These are phyloP conservation scores for Trinorchestia longiramus DNA, from an alignment of 1,140 invertebrate species.

Conservation along the genomic window DNA sequence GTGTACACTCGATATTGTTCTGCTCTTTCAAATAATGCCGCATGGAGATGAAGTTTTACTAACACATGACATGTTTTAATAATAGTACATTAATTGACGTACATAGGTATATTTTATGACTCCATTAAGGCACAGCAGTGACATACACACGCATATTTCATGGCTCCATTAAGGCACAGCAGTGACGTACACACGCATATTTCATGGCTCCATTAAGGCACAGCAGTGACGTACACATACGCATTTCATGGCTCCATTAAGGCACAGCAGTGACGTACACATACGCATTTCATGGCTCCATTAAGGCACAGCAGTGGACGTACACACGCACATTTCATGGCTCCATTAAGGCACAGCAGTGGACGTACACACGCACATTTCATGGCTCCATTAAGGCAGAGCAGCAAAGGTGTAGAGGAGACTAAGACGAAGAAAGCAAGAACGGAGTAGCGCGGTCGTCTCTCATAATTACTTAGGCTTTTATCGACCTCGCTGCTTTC, in stretches of 20 bases:
- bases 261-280: background rate
- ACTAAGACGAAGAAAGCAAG: background rate
- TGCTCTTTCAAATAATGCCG: too few relatives aligned
- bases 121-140: too few relatives aligned
- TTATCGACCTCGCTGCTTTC: conserved; percentile 53
- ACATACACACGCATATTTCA: too few relatives aligned
- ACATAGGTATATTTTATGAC: too few relatives aligned
- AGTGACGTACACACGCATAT: background rate
- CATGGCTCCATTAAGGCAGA: background rate
- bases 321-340: background rate
- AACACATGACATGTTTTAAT: too few relatives aligned
- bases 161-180: too few relatives aligned
- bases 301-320: background rate
- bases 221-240: background rate
- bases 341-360: background rate
- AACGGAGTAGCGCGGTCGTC: background rate
- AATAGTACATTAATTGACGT: too few relatives aligned
- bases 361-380: background rate
- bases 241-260: background rate
- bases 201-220: background rate
- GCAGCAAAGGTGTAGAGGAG: background rate
- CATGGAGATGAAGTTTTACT: too few relatives aligned
- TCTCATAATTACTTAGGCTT: conserved; percentile 41
- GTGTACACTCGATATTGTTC: too few relatives aligned
- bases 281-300: background rate